These are phyloP conservation scores for Bryconaethiops microstoma DNA, from an alignment of 2,797 vertebrate genomes.

Conservation along the genomic window DNA sequence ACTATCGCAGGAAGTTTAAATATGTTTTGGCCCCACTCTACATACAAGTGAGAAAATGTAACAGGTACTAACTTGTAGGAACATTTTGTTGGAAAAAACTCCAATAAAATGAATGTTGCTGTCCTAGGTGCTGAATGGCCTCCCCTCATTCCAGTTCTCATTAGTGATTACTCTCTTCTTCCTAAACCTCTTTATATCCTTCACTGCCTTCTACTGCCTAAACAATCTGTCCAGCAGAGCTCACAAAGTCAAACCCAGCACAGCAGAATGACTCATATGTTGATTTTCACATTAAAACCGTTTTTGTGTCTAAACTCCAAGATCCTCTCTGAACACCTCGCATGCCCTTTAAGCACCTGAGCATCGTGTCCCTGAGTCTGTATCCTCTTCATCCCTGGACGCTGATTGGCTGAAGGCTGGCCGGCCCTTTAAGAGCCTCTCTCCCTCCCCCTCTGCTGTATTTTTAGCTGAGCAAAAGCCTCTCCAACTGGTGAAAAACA, in stretches of 20 bases:
- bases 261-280: background rate
- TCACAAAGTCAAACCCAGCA: too few species aligned
- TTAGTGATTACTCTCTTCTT: too few species aligned
- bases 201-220: background rate
- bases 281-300: background rate
- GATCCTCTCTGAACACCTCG: background rate
- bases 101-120: conserved; percentile 40
- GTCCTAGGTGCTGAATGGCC: conserved; percentile 70
- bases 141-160: background rate
- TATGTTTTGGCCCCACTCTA: too few species aligned
- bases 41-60: too few species aligned
- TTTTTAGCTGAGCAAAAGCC: conserved; percentile 81
- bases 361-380: conserved; percentile 7
- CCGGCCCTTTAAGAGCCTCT: conserved; percentile 79
- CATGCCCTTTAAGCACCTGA: conserved; percentile 23
- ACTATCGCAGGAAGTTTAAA: too few species aligned
- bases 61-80: too few species aligned
- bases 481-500: conserved; percentile 75
- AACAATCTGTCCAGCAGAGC: background rate
- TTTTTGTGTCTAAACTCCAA: background rate
- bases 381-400: background rate
- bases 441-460: conserved; percentile 78
- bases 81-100: too few species aligned
- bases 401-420: background rate
- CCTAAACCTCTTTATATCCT: background rate